Evolutionary conservation across 1,140 invertebrate species (phyloP).

Genomic region (Proales similis): DNA sequence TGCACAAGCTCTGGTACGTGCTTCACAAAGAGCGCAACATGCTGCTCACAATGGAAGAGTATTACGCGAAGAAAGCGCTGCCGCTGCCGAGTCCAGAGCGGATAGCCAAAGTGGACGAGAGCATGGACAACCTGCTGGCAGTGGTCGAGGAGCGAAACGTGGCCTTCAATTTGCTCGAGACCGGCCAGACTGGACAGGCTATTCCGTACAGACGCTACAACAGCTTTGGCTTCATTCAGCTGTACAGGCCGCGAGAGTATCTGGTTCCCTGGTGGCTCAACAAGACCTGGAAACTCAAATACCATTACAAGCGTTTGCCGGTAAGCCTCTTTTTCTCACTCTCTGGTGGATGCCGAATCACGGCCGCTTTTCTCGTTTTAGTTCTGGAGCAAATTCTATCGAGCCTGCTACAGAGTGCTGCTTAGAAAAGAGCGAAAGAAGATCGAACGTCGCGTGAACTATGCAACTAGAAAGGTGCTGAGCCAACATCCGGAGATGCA

Average conservation of each 20-base stretch:
- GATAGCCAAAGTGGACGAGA: slow-evolving; percentile 80
- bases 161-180: slow-evolving; percentile 82
- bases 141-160: slow-evolving; percentile 84
- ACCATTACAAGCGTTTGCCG: slow-evolving; percentile 20
- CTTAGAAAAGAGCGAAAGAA: slow-evolving; percentile 25
- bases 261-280: slow-evolving; percentile 38
- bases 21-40: slow-evolving; percentile 92
- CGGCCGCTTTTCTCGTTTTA: background rate
- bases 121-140: slow-evolving; percentile 85
- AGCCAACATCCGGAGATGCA: slow-evolving; percentile 7
- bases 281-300: slow-evolving; percentile 36
- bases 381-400: slow-evolving; percentile 37
- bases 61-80: slow-evolving; percentile 62
- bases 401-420: background rate
- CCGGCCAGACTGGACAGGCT: slow-evolving; percentile 56
- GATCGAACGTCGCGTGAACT: background rate
- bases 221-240: slow-evolving; percentile 30
- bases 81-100: slow-evolving; percentile 89
- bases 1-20: slow-evolving; percentile 95
- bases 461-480: background rate
- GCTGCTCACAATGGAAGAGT: slow-evolving; percentile 88
- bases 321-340: slow-evolving; percentile 10
- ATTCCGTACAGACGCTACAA: slow-evolving; percentile 29
- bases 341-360: background rate
- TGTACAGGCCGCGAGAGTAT: slow-evolving; percentile 29